These are phyloP conservation scores for Troides aeacus DNA, from an alignment of 2,888 invertebrate genomes.

Conservation along the genomic window DNA sequence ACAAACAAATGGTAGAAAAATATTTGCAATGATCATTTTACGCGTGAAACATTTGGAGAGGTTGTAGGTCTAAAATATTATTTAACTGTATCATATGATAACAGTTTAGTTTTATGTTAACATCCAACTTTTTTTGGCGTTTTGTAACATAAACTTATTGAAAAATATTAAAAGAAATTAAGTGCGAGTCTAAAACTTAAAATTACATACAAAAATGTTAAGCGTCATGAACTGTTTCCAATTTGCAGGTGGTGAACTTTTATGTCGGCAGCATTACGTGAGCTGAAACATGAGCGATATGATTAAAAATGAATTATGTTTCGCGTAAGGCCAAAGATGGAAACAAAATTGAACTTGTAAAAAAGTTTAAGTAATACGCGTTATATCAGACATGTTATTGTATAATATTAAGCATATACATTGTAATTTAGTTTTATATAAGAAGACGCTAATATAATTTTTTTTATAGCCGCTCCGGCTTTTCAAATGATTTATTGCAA, in stretches of 20 bases:
- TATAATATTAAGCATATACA: not conserved
- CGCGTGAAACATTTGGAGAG: not conserved
- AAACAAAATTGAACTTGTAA: constrained; percentile 11
- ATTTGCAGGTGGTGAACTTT: constrained; percentile 72
- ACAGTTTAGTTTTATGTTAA: not conserved
- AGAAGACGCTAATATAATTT: not conserved
- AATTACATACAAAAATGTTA: constrained; percentile 17
- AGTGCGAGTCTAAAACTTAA: not conserved
- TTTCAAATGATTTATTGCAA: not conserved
- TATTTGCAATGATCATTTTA: not conserved
- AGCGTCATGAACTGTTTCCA: constrained; percentile 58
- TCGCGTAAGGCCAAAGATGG: constrained; percentile 44
- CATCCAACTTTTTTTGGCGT: not conserved
- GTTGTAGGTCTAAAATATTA: not conserved
- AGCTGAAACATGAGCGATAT: constrained; percentile 73
- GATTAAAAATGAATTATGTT: constrained; percentile 76
- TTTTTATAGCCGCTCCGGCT: not conserved
- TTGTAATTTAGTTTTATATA: not conserved
- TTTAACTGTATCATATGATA: not conserved
- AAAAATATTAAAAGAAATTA: not conserved
- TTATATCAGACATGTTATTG: not conserved
- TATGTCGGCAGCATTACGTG: constrained; percentile 74
- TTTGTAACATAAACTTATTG: not conserved
- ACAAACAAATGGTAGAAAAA: not conserved
- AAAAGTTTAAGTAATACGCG: not conserved